Base-by-base conservation (phyloP, 2,797 vertebrate genomes). In the Liparis tanakae region DNA sequence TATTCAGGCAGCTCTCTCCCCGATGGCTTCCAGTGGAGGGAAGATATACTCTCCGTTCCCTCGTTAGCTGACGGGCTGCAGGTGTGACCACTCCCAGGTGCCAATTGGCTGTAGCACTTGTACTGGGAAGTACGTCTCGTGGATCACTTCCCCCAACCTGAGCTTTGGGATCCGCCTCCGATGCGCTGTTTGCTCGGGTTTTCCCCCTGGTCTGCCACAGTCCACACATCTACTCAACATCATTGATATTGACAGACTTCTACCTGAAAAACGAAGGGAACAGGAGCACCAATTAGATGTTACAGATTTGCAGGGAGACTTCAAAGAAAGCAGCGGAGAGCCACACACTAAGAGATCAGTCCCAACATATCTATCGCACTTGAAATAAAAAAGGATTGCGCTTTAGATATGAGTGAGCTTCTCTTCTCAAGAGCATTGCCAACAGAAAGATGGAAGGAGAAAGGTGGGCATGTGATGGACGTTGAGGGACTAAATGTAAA, bases 401-500 rank as follows among this genome's bases (percentile, higher is more conserved):
- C 17, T 44, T 0, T 10, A 51, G 22, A 33, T 13, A 12, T 10
- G 10, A 37, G 22, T 0, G 5, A 63, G 43, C 8, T 56, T 60
- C 14, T 25, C 4, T 25, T 44, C n/a, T 71, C 17, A 18, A 75
- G 46, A 54, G n/a, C 57, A 37, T 7, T 41, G n/a, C 46, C 14
- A 64, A 60, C 33, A 72, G 12, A 62, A 18, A 22, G 6, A 56
- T 20, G 34, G 15, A 15, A 20, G 15, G 60, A 12, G 60, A 64
- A 57, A 58, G 4, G 6, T 59, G 18, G 56, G 14, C 50, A n/a
- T 48, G 18, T 56, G 57, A 61, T 30, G 25, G 25, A 30, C 25
- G 57, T 63, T 54, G 1, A 76, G 74, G 20, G 44, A 58, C 60
- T 78, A 76, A 77, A 91, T 87, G 79, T 87, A 84, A 90, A 91